Percentiles rank a stretch among this genome's conserved stretches.
These are phyloP conservation scores for Formicarius rufipectus DNA, from an alignment of 2,113 vertebrate species.

Conservation along the genomic window DNA sequence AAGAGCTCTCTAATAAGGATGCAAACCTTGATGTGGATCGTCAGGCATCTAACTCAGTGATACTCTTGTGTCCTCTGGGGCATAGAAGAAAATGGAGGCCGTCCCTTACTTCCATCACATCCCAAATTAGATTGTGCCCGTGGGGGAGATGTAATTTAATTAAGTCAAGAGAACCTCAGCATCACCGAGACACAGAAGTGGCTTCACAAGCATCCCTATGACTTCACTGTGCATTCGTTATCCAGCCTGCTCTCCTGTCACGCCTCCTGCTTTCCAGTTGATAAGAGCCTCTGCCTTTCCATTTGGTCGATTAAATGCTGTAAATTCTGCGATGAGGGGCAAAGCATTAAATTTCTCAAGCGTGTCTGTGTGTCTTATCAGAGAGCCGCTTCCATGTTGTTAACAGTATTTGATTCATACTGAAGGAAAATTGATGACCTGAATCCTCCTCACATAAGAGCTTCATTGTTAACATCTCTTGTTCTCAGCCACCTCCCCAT, in stretches of 20 bases:
- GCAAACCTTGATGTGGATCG: neutral
- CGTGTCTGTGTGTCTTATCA: neutral
- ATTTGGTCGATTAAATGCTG: slow-evolving; percentile 69
- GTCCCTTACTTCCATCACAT: neutral
- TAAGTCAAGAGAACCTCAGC: neutral
- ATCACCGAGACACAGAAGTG: neutral
- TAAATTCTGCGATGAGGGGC: slow-evolving; percentile 62
- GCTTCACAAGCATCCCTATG: slow-evolving; percentile 47
- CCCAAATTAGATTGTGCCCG: slow-evolving; percentile 17
- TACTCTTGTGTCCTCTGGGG: neutral
- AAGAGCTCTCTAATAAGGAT: neutral
- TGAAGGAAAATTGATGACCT: slow-evolving; percentile 64
- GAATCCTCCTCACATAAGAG: slow-evolving; percentile 29
- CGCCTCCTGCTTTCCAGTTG: slow-evolving; percentile 41
- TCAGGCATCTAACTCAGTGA: neutral
- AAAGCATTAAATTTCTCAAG: slow-evolving; percentile 33
- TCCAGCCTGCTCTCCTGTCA: slow-evolving; percentile 40
- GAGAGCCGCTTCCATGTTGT: slow-evolving; percentile 11
- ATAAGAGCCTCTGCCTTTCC: slow-evolving; percentile 68
- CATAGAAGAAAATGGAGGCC: neutral
- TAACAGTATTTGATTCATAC: slow-evolving; percentile 57
- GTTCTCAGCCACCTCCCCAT: neutral
- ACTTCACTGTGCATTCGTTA: slow-evolving; percentile 74
- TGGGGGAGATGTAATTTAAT: slow-evolving; percentile 38
- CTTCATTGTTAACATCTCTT: slow-evolving; percentile 41